These are phyloP conservation scores for Xestia rhomboidea DNA, from an alignment of 2,888 invertebrate species.

Conservation along the genomic window DNA sequence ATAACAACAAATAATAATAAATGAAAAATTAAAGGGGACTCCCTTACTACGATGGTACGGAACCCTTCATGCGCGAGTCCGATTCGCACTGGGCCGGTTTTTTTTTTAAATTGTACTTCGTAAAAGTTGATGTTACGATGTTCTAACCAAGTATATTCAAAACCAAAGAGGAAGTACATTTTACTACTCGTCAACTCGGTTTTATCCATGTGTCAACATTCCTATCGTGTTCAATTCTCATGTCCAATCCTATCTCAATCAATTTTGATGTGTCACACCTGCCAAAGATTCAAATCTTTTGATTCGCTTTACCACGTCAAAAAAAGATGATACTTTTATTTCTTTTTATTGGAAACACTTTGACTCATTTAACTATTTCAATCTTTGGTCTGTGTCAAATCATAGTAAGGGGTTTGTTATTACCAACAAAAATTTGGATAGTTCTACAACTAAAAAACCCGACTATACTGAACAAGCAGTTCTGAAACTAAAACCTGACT, in stretches of 20 bases:
- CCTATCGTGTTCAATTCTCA: background rate
- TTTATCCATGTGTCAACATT: background rate
- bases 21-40: no score
- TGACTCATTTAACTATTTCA: background rate
- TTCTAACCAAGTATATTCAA: background rate
- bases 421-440: no score
- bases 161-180: background rate
- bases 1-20: no score
- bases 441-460: no score
- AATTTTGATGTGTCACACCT: no score
- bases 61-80: no score
- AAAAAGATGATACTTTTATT: background rate
- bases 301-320: background rate
- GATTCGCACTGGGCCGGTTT: no score
- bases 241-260: background rate
- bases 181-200: background rate
- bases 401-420: no score
- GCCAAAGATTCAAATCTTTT: background rate
- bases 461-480: no score
- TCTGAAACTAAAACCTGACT: no score
- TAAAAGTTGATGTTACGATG: background rate
- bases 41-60: no score
- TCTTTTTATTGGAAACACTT: background rate
- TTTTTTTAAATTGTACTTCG: background rate
- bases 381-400: background rate